Evolutionary conservation across 2,797 vertebrate species (phyloP).

Genomic region (Phrynocephalus guinanensis): DNA sequence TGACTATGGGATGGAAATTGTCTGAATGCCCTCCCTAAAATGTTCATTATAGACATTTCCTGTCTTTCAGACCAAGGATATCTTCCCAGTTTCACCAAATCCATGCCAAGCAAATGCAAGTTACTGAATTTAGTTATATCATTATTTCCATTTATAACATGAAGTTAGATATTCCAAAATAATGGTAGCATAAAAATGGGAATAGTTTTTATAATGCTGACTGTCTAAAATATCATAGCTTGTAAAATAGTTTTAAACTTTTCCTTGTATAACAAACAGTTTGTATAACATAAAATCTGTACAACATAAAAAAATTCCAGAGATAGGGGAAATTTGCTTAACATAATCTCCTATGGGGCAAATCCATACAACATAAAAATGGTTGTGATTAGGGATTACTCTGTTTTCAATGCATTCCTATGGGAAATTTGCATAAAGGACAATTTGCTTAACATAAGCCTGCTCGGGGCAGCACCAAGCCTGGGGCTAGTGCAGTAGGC

Average conservation of each 20-base stretch:
- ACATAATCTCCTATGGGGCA: too few species aligned
- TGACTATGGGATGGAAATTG: neutral
- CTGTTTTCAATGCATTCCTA: too few species aligned
- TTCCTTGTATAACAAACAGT: neutral
- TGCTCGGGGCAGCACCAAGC: too few species aligned
- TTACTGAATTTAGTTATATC: neutral
- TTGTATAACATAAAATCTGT: too few species aligned
- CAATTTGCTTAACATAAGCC: too few species aligned
- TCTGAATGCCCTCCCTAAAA: neutral
- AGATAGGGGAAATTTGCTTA: too few species aligned
- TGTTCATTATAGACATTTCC: neutral
- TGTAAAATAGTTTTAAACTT: neutral
- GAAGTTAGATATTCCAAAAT: neutral
- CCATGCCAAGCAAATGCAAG: neutral
- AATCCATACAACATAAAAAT: too few species aligned
- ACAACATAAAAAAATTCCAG: too few species aligned
- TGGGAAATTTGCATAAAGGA: too few species aligned
- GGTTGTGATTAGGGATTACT: too few species aligned
- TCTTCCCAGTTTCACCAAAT: neutral
- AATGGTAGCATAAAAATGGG: neutral
- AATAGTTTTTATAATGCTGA: neutral
- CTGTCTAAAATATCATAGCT: conserved; percentile 10
- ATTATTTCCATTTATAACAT: neutral
- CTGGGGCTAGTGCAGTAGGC: too few species aligned
- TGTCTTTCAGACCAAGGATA: neutral